Conservation (phyloP, 2,797 vertebrate species). For the Labeo calbasu region DNA sequence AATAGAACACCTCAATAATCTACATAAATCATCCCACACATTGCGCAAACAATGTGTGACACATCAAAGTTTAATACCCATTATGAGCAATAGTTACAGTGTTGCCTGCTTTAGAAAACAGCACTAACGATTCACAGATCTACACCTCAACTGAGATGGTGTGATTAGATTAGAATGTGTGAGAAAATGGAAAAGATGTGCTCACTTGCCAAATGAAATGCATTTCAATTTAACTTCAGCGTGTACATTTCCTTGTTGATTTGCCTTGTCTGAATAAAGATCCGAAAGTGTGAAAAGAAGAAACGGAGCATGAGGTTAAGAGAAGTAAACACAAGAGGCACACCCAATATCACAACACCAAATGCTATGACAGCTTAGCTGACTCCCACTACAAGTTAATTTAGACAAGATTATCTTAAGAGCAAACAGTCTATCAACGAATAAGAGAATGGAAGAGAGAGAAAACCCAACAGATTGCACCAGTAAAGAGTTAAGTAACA, state of each 20-base stretch:
- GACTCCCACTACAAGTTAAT: not conserved
- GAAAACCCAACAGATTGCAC: slow-evolving; percentile 71
- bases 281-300: slow-evolving; percentile 30
- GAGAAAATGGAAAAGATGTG: not conserved
- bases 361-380: slow-evolving; percentile 20
- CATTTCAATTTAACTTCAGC: slow-evolving; percentile 1
- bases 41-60: not conserved
- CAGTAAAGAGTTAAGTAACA: slow-evolving; percentile 79
- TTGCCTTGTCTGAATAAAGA: not conserved
- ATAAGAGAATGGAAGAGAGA: not conserved
- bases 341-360: slow-evolving; percentile 33
- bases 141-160: slow-evolving; percentile 5
- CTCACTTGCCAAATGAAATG: not conserved
- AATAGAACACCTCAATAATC: not conserved
- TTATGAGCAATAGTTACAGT: not conserved
- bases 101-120: not conserved
- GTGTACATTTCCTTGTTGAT: not conserved
- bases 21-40: not conserved
- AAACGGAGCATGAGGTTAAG: slow-evolving; percentile 17
- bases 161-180: not conserved
- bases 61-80: not conserved
- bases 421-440: slow-evolving; percentile 19
- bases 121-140: not conserved
- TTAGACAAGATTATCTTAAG: slow-evolving; percentile 31
- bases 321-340: slow-evolving; percentile 34